Evolutionary conservation across 1,140 invertebrate genomes (phyloP), one percentile per base, ranked within the genome.

Genomic region (Cherax destructor): DNA sequence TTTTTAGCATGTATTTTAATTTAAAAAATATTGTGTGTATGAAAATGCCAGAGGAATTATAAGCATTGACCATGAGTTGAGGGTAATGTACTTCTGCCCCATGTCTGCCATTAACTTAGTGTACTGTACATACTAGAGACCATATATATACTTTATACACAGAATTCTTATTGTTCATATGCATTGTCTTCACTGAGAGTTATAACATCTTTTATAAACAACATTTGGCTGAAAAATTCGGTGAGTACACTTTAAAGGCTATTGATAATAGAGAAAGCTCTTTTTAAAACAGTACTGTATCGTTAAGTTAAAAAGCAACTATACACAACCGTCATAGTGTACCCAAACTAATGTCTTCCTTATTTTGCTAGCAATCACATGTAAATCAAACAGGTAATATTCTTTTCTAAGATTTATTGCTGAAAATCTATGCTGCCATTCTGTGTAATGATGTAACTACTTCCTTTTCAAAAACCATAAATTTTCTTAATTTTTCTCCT

Each of bases 341-440:
- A 85, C 6, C 30, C 61, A 74, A 84, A 84, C 83, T 7, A 86
- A 59, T 86, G 85, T 78, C 72, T 77, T 78, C 76, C 76, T 78
- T 78, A 86, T 86, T 78, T 86, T 78, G 76, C 61, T 77, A 86
- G 50, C 74, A 86, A 61, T 47, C 84, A 86, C 76, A 59, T 77
- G 85, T 86, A 78, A 86, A 78, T 59, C 74, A 77, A 52, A 78
- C 76, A 41, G 30, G 74, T 50, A 41, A 78, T 77, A 86, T 77
- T 78, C 78, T 86, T 86, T 86, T 50, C 10, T 86, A 78, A 41
- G 69, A 13, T n/a, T 78, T 59, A 78, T 21, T 86, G 76, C 85
- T 30, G 50, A 78, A 11, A 86, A 50, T 56, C 76, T 11, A n/a
- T 86, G 85, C 56, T 56, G 52, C 74, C 74, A 18, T 61, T 78